Base-by-base conservation (phyloP, 2,113 vertebrate genomes). In the Solenodon paradoxus region DNA sequence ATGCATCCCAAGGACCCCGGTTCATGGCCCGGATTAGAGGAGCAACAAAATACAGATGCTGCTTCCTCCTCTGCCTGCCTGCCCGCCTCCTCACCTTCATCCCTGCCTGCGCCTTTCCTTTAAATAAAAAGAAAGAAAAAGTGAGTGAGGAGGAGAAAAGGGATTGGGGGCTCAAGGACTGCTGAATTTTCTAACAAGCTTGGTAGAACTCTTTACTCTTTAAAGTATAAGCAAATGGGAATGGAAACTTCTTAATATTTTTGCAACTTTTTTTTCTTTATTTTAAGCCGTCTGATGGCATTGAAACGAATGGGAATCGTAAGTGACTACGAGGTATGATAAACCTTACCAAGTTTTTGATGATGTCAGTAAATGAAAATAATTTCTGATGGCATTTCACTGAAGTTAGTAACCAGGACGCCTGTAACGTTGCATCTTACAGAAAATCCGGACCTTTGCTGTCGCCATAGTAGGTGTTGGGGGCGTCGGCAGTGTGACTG, bases 271-370 rank as follows among this genome's bases (percentile, higher is more conserved):
- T 96, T 80, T 74, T 90, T 89, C 63, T 28, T 94, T 94, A 75
- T 0, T 59, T 98, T 45, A 97, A 99, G 99, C 97, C 99, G 99
- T 38, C 98, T 99, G 45, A 99, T 99, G 99, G 99, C 99, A 0
- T 97, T 99, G 96, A 99, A 99, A 97, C 98, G 99, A 95, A 99
- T 99, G 99, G 99, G 99, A 77, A 99, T 99, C 95, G 99, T 99
- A 91, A 98, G 99, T 40, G 98, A 99, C 97, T 99, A 99, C 68
- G 99, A 99, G 99, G 99, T 99, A 98, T 95, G 97, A 83, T 95
- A 69, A 81, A 0, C 16, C 49, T 95, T 93, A 74, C 40, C 40
- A 89, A 61, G 32, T 78, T 64, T 90, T 49, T 40, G 61, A 74
- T 35, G 32, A 49, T 66, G 89, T 71, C 22, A 55, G 30, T 71